A percentile compares a stretch with the other conserved stretches of the same genome.
Conservation (phyloP, 2,888 invertebrate genomes). For the Pterostichus niger region DNA sequence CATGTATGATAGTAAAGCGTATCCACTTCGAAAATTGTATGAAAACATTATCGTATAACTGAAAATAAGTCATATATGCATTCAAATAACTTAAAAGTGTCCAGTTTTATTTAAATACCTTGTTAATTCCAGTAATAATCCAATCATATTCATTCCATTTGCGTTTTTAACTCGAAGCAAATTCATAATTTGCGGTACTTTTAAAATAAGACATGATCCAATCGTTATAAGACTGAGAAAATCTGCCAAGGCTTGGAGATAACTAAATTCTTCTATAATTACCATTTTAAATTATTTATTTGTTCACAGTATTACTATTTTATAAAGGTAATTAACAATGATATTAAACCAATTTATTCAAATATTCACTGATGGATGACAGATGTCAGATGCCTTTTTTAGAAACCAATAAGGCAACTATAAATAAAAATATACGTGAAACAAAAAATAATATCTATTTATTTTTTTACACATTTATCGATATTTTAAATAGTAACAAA, state of each 20-base stretch:
- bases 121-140: slow-evolving; percentile 84
- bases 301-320: neutral
- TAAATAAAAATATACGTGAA: neutral
- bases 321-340: slow-evolving; percentile 2
- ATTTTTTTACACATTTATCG: no score
- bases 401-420: neutral
- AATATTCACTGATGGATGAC: neutral
- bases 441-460: neutral
- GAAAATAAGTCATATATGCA: slow-evolving; percentile 68
- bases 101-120: slow-evolving; percentile 79
- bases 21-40: slow-evolving; percentile 88
- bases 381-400: slow-evolving; percentile 4
- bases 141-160: slow-evolving; percentile 84
- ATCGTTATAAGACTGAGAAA: slow-evolving; percentile 87
- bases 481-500: no score
- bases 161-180: slow-evolving; percentile 83
- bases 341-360: neutral
- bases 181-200: slow-evolving; percentile 90
- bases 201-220: slow-evolving; percentile 86
- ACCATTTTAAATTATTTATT: slow-evolving; percentile 48
- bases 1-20: slow-evolving; percentile 87
- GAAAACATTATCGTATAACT: slow-evolving; percentile 90
- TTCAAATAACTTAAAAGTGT: slow-evolving; percentile 15
- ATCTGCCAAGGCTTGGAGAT: slow-evolving; percentile 77
- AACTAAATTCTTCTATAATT: slow-evolving; percentile 61